A percentile compares a stretch with the other conserved stretches of the same genome.
Conservation (phyloP, 2,888 invertebrate species). For the Drosophila merina region DNA sequence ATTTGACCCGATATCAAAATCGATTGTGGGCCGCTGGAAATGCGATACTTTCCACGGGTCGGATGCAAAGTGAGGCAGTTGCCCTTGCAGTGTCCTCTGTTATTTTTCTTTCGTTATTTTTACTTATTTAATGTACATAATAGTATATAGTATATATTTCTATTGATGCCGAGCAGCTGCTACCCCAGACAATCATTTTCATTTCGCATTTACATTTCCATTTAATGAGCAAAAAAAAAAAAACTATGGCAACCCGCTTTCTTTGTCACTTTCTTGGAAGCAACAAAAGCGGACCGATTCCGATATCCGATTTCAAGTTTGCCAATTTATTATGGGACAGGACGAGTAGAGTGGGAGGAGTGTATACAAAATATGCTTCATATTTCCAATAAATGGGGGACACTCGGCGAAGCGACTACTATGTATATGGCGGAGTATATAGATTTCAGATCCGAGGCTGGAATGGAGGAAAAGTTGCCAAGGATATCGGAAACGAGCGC, state of each 20-base stretch:
- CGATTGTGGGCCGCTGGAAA: constrained; percentile 30
- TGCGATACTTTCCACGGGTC: constrained; percentile 35
- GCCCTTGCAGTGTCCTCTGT: constrained; percentile 43
- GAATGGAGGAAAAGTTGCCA: constrained; percentile 38
- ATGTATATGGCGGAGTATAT: not conserved
- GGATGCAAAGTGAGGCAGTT: constrained; percentile 26
- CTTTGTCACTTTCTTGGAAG: constrained; percentile 29
- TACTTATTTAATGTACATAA: not conserved
- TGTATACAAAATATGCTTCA: constrained; percentile 47
- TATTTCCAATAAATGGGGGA: constrained; percentile 39
- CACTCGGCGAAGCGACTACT: too few species aligned
- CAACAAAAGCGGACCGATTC: not conserved
- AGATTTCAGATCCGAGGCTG: constrained; percentile 15
- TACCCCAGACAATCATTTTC: constrained; percentile 31
- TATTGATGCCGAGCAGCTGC: constrained; percentile 9
- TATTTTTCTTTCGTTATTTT: constrained; percentile 1
- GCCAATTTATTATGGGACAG: constrained; percentile 60
- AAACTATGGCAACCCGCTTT: constrained; percentile 52
- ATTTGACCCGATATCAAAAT: constrained; percentile 27
- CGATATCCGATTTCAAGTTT: constrained; percentile 67
- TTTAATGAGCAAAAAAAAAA: constrained; percentile 54
- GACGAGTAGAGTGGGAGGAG: not conserved
- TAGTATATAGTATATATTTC: constrained; percentile 11
- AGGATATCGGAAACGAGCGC: constrained; percentile 60
- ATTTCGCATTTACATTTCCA: constrained; percentile 45